These are phyloP conservation scores for Caiman crocodilus DNA, from an alignment of 2,797 vertebrate species.

Conservation along the genomic window DNA sequence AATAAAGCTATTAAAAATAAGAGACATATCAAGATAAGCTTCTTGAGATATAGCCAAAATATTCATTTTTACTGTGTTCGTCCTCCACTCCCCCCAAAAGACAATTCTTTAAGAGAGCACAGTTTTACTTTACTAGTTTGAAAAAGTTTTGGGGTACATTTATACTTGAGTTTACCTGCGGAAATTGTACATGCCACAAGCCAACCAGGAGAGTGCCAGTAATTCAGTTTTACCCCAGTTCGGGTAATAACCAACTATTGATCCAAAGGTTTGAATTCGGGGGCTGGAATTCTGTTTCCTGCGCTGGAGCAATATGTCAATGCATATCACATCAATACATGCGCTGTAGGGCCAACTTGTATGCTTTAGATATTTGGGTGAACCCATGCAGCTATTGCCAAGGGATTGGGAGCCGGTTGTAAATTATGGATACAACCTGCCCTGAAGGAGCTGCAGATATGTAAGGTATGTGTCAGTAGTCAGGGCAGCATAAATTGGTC, in stretches of 20 bases:
- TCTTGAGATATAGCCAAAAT: neutral
- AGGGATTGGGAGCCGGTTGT: too few relatives aligned
- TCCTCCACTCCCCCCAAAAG: neutral
- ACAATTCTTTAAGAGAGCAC: neutral
- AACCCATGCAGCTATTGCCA: neutral
- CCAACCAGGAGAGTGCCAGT: neutral
- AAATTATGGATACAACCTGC: too few relatives aligned
- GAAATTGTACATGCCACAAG: accelerated
- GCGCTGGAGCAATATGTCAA: neutral
- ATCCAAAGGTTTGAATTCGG: neutral
- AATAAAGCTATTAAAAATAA: neutral
- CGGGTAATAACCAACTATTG: accelerated
- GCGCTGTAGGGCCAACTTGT: neutral
- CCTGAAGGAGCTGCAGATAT: too few relatives aligned
- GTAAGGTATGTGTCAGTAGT: too few relatives aligned
- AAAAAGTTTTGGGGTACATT: accelerated
- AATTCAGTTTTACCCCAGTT: neutral
- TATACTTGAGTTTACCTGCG: neutral
- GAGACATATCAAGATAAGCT: neutral
- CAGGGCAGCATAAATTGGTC: too few relatives aligned
- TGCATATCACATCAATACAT: neutral
- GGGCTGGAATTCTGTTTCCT: neutral
- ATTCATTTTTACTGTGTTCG: accelerated
- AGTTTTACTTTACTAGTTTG: accelerated
- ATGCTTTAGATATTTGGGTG: neutral